Evolutionary conservation across 2,113 vertebrate genomes (phyloP).

Genomic region (Carassius gibelio): DNA sequence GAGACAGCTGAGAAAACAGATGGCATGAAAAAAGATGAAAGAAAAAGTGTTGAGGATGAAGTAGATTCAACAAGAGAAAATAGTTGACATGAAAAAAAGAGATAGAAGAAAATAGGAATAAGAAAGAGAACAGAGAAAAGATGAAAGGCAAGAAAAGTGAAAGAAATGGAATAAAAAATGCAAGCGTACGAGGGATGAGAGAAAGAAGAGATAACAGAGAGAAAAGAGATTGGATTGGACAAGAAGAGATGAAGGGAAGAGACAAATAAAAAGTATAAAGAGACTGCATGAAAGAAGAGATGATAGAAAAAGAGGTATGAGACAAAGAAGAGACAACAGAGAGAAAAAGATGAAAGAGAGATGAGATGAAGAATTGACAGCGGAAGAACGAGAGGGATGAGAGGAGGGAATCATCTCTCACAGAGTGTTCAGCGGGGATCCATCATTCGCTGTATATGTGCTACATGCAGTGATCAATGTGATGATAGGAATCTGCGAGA

Average conservation of each 20-base stretch:
- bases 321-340: no score
- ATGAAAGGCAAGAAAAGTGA: not conserved
- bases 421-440: not conserved
- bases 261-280: not conserved
- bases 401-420: slow-evolving; percentile 10
- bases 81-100: not conserved
- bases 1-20: not conserved
- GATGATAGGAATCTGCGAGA: slow-evolving; percentile 22
- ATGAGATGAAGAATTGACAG: no score
- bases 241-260: not conserved
- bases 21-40: not conserved
- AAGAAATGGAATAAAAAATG: not conserved
- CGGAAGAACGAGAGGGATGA: not conserved
- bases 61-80: not conserved
- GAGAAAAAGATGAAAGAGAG: not conserved
- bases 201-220: not conserved
- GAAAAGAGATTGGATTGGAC: not conserved
- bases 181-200: not conserved
- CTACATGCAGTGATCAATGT: slow-evolving; percentile 34
- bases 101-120: no score
- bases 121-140: no score
- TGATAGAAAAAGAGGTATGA: no score
- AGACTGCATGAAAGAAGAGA: no score
- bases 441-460: slow-evolving; percentile 14
- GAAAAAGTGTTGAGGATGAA: no score